phyloP scores from a whole-genome alignment of 30 jellyfish, hydroid and myxozoan genomes.

The Turritopsis rubra region DNA sequence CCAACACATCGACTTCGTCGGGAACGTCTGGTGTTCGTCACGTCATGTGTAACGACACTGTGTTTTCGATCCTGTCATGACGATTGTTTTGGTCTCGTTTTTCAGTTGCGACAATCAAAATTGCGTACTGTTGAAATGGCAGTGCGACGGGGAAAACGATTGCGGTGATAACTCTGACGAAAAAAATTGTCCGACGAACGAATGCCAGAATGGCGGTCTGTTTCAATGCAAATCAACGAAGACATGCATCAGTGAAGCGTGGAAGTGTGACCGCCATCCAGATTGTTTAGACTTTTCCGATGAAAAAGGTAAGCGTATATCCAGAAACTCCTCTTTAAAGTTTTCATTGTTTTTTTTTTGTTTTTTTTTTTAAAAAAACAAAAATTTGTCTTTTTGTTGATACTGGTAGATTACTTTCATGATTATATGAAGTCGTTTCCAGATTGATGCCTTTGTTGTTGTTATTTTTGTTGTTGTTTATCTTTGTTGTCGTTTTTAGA shows the following conservation, averaged over 20 bases:
- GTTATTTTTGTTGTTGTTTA: too few relatives aligned
- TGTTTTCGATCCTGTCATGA: too few relatives aligned
- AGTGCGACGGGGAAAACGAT: conserved; percentile 91
- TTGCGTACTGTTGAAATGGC: conserved; percentile 64
- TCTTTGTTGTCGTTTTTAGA: conserved; percentile 3
- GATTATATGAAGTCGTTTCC: too few relatives aligned
- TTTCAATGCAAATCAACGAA: conserved; percentile 41
- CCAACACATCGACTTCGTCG: too few relatives aligned
- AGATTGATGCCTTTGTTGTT: too few relatives aligned
- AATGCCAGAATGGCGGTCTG: conserved; percentile 48
- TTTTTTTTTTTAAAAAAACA: not conserved
- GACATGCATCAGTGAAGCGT: conserved; percentile 49
- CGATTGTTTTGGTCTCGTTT: too few relatives aligned
- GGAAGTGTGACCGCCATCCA: conserved; percentile 89
- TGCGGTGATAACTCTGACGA: conserved; percentile 96
- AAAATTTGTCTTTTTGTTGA: not conserved
- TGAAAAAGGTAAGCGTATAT: conserved; percentile 46
- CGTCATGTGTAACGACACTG: too few relatives aligned
- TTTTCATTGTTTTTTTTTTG: conserved; percentile 5
- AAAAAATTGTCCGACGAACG: conserved; percentile 43
- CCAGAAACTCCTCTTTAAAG: not conserved
- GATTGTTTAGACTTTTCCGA: conserved; percentile 95
- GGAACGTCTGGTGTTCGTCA: too few relatives aligned
- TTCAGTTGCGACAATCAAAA: conserved; percentile 70
- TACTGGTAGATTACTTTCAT: too few relatives aligned